Evolutionary conservation across 2,888 invertebrate species (phyloP), one percentile per base, ranked within the genome.

Genomic region (Agonopterix arenella): DNA sequence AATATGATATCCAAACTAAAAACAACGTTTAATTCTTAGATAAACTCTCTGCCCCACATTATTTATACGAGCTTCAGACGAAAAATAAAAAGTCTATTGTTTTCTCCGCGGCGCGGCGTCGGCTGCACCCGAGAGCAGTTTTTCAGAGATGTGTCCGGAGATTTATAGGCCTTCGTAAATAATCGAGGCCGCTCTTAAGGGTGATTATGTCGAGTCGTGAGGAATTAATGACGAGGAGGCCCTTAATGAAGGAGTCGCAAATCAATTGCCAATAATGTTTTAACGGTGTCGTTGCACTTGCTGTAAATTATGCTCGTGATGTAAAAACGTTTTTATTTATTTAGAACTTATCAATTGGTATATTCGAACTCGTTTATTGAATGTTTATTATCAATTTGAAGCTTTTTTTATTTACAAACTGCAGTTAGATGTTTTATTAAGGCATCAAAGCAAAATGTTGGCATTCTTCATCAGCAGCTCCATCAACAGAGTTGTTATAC

Each of bases 101-200:
- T 53, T 54, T 52, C 48, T 42, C n/a, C 36, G 36, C 1, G 42
- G 8, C 44, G 40, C 37, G 36, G 11, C 41, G 11, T 43, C 43
- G 16, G 8, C 38, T 43, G 50, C 49, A 41, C 37, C 46, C 36
- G 40, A 40, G 40, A 42, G 50, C 46, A 45, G 48, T 56, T 57
- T 58, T 58, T 54, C 54, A 48, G 46, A 45, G 46, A 18, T 45
- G 49, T 44, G 16, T 11, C 46, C 43, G 45, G 4, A 51, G 61
- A 62, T 64, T 62, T 62, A 64, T 64, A 54, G 58, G 50, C 42
- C 46, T 55, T 52, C 58, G 56, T 58, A 58, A 62, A 61, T 56
- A 59, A 60, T 56, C 55, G 57, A 51, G 47, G 48, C 56, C 50
- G 47, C 49, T 55, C 54, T 58, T 60, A 59, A 49, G 52, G 54